Conservation (phyloP, 2,888 invertebrate genomes). For the Gnatocerus cornutus region DNA sequence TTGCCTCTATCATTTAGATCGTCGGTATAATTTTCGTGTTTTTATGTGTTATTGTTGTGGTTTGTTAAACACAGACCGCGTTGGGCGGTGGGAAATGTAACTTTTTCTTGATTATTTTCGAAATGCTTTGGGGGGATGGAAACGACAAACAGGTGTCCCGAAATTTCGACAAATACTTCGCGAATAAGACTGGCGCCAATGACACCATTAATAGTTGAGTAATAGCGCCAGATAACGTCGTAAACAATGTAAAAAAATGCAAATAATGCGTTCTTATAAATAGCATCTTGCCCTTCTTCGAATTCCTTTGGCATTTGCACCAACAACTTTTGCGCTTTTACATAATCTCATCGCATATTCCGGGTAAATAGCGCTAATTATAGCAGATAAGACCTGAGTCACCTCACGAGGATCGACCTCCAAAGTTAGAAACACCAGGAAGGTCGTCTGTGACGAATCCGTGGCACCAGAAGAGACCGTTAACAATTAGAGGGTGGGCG, state of each 20-base stretch:
- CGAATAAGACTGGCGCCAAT: no score
- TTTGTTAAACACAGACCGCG: slow-evolving; percentile 26
- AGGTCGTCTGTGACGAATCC: slow-evolving; percentile 14
- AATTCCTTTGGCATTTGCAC: no score
- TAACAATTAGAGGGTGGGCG: slow-evolving; percentile 52
- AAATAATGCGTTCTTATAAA: no score
- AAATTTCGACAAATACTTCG: no score
- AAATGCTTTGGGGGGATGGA: neutral
- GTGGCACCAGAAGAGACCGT: slow-evolving; percentile 46
- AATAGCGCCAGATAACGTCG: no score
- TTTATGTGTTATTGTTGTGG: slow-evolving; percentile 41
- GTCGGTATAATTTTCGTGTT: slow-evolving; percentile 30
- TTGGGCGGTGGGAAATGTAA: slow-evolving; percentile 5
- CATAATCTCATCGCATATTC: neutral
- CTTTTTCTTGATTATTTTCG: slow-evolving; percentile 4
- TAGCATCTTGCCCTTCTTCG: no score
- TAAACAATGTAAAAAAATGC: no score
- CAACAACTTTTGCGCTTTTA: neutral
- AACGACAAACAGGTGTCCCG: no score
- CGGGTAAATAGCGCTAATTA: slow-evolving; percentile 6
- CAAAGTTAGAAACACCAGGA: neutral
- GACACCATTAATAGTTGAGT: no score
- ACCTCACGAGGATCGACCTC: neutral
- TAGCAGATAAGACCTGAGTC: slow-evolving; percentile 6
- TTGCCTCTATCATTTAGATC: slow-evolving; percentile 33